Percentiles rank a stretch among this genome's conserved stretches.
Evolutionary conservation across 2,888 invertebrate species (phyloP).

Genomic region (Diabrotica balteata): DNA sequence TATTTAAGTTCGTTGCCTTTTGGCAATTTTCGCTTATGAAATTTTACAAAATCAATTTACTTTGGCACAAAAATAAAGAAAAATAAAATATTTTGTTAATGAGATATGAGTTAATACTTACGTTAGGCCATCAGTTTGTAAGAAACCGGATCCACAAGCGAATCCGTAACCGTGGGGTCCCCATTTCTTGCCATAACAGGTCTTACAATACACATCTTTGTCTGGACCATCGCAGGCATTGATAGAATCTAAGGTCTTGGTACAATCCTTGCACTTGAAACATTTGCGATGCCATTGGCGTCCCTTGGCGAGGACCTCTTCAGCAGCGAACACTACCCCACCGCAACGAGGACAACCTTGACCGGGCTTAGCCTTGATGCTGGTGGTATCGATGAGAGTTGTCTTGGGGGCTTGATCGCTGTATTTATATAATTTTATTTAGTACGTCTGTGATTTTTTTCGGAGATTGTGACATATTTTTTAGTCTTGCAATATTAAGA

Average conservation of each 20-base stretch:
- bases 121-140: constrained; percentile 90
- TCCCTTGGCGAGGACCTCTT: constrained; percentile 90
- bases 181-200: constrained; percentile 97
- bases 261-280: constrained; percentile 92
- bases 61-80: too few relatives aligned
- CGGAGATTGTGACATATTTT: not conserved
- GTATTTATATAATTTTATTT: constrained; percentile 21
- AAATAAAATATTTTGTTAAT: too few relatives aligned
- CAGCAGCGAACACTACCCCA: constrained; percentile 91
- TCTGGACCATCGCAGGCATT: constrained; percentile 95
- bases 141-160: constrained; percentile 92
- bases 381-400: constrained; percentile 79
- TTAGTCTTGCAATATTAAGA: not conserved
- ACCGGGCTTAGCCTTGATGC: constrained; percentile 81
- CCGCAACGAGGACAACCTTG: constrained; percentile 91
- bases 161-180: constrained; percentile 97
- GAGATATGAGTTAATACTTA: constrained; percentile 61
- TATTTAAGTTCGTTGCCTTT: too few relatives aligned
- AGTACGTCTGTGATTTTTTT: too few relatives aligned
- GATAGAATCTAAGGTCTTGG: constrained; percentile 92
- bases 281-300: constrained; percentile 93
- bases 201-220: constrained; percentile 92
- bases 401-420: constrained; percentile 81
- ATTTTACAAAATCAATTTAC: too few relatives aligned
- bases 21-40: too few relatives aligned